Conservation (phyloP, 1,140 invertebrate species). For the Dreissena rostriformis region DNA sequence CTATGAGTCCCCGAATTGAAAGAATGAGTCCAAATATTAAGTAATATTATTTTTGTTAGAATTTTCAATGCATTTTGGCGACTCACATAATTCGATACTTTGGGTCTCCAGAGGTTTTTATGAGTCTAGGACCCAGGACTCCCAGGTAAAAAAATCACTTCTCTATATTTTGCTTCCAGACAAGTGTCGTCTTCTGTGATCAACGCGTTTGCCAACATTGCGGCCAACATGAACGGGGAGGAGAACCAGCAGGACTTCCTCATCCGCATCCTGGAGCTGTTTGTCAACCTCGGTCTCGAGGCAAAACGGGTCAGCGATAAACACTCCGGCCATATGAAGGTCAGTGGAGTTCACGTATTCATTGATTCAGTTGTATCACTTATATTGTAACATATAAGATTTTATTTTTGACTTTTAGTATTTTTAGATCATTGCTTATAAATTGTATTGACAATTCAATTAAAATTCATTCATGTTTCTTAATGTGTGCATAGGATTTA, state of each 20-base stretch:
- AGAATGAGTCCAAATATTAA: no score
- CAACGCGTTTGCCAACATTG: constrained; percentile 87
- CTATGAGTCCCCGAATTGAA: no score
- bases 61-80: no score
- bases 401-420: not conserved
- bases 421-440: not conserved
- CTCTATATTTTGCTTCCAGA: no score
- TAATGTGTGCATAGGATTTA: no score
- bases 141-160: no score
- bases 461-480: no score
- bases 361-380: constrained; percentile 15
- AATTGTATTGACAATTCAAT: not conserved
- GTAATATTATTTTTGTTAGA: no score
- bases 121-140: no score
- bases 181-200: constrained; percentile 92
- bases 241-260: constrained; percentile 93
- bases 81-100: no score
- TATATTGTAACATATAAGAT: not conserved
- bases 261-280: constrained; percentile 94
- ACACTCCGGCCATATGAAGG: constrained; percentile 87
- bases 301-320: constrained; percentile 96
- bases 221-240: constrained; percentile 95
- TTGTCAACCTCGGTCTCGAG: constrained; percentile 98
- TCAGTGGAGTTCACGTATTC: constrained; percentile 66
- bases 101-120: no score